phyloP scores from a whole-genome alignment of 2,113 vertebrate genomes.

The Paratilapia polleni region DNA sequence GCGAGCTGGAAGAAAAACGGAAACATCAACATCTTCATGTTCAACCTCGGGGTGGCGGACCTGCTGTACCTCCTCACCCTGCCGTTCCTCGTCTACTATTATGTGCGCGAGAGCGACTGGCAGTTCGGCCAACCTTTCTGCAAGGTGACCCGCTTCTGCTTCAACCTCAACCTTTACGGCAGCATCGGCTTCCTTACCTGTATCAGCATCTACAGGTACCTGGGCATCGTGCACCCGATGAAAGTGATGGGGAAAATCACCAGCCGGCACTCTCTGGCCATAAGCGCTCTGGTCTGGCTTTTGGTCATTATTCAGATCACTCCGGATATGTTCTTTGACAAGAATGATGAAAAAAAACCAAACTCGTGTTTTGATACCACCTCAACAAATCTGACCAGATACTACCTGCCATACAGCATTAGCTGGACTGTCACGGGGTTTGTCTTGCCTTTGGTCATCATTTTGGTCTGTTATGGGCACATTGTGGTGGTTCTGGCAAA shows the following conservation, averaged over 20 bases:
- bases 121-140: conserved; percentile 81
- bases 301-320: conserved; percentile 78
- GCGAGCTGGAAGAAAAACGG: conserved; percentile 43
- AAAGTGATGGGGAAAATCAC: conserved; percentile 76
- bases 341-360: accelerated
- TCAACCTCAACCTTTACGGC: conserved; percentile 87
- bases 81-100: conserved; percentile 85
- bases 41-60: conserved; percentile 83
- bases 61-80: conserved; percentile 83
- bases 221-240: conserved; percentile 86
- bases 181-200: conserved; percentile 88
- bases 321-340: conserved; percentile 81
- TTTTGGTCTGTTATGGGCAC: conserved; percentile 80
- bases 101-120: conserved; percentile 73
- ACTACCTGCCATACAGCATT: conserved; percentile 77
- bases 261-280: conserved; percentile 9
- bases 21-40: conserved; percentile 78
- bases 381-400: accelerated
- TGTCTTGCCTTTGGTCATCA: conserved; percentile 78
- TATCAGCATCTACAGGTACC: conserved; percentile 86
- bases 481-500: conserved; percentile 77
- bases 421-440: conserved; percentile 79
- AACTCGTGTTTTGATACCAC: conserved; percentile 82
- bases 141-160: conserved; percentile 80
- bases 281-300: conserved; percentile 76